Percentiles rank a stretch among this genome's conserved stretches.
These are phyloP conservation scores for Apteryx mantelli DNA, from an alignment of 2,113 vertebrate genomes.

Conservation along the genomic window DNA sequence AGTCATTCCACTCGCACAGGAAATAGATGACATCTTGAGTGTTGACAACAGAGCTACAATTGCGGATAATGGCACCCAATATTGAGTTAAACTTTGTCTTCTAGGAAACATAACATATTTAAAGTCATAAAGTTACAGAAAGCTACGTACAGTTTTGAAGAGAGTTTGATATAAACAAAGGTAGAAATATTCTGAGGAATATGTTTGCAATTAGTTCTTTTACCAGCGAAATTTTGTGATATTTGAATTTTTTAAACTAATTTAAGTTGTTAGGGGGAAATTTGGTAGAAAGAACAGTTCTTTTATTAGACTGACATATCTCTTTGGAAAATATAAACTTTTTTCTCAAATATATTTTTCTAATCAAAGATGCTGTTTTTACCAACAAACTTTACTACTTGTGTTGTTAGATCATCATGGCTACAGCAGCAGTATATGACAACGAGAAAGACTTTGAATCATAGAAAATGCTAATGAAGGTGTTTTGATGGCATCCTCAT, in stretches of 20 bases:
- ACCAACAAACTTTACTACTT: neutral
- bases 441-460: neutral
- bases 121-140: neutral
- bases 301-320: neutral
- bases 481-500: neutral
- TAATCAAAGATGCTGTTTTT: neutral
- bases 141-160: neutral
- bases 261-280: neutral
- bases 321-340: neutral
- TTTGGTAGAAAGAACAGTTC: neutral
- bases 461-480: neutral
- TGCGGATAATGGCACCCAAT: neutral
- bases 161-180: neutral
- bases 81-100: neutral
- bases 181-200: neutral
- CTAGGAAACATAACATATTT: neutral
- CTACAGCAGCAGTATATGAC: neutral
- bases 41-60: neutral
- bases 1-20: neutral
- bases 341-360: neutral
- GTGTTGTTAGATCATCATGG: neutral
- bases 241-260: neutral
- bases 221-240: neutral
- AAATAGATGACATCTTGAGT: neutral
- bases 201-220: neutral